These are phyloP conservation scores for Gopherus evgoodei DNA, from an alignment of 2,113 vertebrate genomes.

Conservation along the genomic window DNA sequence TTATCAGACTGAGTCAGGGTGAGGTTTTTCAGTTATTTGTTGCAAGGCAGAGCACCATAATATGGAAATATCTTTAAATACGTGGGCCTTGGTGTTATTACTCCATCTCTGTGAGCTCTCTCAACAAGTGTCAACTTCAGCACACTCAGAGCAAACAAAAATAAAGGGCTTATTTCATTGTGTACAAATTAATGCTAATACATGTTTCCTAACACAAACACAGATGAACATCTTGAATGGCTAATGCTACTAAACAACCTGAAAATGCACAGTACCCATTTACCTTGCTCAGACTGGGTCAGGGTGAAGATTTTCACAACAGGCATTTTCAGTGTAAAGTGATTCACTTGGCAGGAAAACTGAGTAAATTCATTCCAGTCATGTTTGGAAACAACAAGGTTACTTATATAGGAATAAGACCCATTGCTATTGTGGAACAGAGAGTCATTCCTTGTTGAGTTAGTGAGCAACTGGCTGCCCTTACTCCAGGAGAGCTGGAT, in stretches of 20 bases:
- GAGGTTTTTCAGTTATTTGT: background rate
- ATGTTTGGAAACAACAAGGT: background rate
- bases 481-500: background rate
- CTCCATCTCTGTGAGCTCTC: background rate
- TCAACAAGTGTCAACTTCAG: background rate
- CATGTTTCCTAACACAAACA: too few species aligned
- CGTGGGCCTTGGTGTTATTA: background rate
- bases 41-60: background rate
- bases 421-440: background rate
- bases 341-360: background rate
- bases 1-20: background rate
- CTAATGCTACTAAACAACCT: too few species aligned
- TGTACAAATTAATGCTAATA: background rate
- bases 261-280: too few species aligned
- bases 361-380: background rate
- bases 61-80: background rate
- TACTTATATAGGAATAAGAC: background rate
- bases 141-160: background rate
- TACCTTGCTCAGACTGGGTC: background rate
- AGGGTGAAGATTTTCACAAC: background rate
- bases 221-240: too few species aligned
- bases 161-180: background rate
- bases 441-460: background rate
- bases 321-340: background rate
- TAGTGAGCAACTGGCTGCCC: background rate